A percentile compares a stretch with the other conserved stretches of the same genome.
phyloP scores from a whole-genome alignment of 2,113 vertebrate genomes.

The Pomatostomus ruficeps region DNA sequence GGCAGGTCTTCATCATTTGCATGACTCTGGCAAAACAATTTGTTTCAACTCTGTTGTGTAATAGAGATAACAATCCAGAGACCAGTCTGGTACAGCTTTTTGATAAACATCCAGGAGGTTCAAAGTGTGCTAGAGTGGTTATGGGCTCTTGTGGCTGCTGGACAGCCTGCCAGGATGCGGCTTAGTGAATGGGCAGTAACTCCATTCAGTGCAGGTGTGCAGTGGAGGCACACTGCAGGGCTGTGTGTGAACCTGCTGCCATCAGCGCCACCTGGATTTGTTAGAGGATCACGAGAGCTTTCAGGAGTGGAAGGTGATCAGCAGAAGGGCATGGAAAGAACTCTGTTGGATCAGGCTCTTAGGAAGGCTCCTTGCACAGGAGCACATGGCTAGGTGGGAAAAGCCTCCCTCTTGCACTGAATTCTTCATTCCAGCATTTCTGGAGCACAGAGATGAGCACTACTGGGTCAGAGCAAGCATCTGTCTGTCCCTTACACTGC shows the following conservation, averaged over 20 bases:
- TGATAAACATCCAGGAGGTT: not conserved
- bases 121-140: not conserved
- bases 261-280: not conserved
- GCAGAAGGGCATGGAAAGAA: not conserved
- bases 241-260: not conserved
- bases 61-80: not conserved
- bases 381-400: not conserved
- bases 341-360: not conserved
- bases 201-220: not conserved
- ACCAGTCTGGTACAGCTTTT: not conserved
- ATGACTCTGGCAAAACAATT: not conserved
- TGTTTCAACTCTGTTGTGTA: not conserved
- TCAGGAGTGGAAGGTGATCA: not conserved
- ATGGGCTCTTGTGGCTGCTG: not conserved
- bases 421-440: not conserved
- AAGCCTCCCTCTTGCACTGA: not conserved
- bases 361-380: not conserved
- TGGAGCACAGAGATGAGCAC: not conserved
- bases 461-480: not conserved
- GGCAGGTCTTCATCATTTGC: not conserved
- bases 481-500: not conserved
- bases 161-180: not conserved
- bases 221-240: not conserved
- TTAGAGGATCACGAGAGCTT: not conserved
- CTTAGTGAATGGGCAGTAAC: not conserved